A percentile compares a stretch with the other conserved stretches of the same genome.
Evolutionary conservation across 2,113 vertebrate species (phyloP).

Genomic region (Cairina moschata): DNA sequence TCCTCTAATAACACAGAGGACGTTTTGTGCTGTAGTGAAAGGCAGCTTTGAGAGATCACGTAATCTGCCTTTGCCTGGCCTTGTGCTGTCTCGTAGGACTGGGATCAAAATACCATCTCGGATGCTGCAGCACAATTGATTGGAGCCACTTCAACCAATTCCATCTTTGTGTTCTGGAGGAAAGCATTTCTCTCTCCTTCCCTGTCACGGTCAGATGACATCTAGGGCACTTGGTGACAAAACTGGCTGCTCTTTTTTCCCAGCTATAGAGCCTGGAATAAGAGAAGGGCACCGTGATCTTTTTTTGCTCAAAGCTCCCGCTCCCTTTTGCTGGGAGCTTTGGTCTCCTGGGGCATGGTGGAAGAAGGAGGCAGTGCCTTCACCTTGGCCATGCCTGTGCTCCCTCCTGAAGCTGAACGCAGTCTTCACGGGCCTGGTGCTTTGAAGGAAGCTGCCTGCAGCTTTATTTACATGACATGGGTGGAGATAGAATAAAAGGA

Average conservation of each 20-base stretch:
- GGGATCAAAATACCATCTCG: slow-evolving; percentile 57
- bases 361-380: not conserved
- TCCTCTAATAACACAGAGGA: slow-evolving; percentile 53
- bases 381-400: not conserved
- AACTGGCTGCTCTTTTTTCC: not conserved
- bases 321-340: not conserved
- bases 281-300: not conserved
- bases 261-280: not conserved
- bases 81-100: slow-evolving; percentile 29
- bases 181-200: not conserved
- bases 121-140: slow-evolving; percentile 16
- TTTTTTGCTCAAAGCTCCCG: not conserved
- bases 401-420: not conserved
- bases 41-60: slow-evolving; percentile 55
- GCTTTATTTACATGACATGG: slow-evolving; percentile 35
- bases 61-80: slow-evolving; percentile 55
- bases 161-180: not conserved
- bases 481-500: slow-evolving; percentile 37
- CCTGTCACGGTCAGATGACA: not conserved
- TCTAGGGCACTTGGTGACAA: not conserved
- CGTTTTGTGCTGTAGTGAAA: slow-evolving; percentile 63
- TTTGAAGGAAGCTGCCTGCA: not conserved
- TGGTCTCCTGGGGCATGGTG: not conserved
- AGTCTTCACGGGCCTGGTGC: not conserved
- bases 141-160: slow-evolving; percentile 8